Evolutionary conservation across 1,140 invertebrate species (phyloP).

Genomic region (Semibalanus balanoides): DNA sequence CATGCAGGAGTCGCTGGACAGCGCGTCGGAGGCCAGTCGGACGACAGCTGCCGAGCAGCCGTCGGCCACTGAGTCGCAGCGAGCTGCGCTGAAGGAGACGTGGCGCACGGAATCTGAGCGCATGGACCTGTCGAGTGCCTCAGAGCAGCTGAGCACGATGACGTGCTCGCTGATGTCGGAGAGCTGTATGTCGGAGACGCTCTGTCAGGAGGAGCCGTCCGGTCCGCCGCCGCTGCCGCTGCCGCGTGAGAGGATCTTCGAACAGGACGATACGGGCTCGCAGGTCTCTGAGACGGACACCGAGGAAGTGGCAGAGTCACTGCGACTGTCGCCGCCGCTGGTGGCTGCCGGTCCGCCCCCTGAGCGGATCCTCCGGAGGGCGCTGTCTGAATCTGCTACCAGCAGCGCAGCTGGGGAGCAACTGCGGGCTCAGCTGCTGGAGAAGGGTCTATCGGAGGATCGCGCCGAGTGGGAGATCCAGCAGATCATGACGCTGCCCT

Average conservation of each 20-base stretch:
- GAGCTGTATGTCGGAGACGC: background rate
- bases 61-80: slow-evolving; percentile 1
- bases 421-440: background rate
- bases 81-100: background rate
- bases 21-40: background rate
- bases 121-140: background rate
- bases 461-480: background rate
- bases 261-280: background rate
- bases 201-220: background rate
- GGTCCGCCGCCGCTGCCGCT: too few relatives aligned
- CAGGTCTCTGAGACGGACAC: background rate
- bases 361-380: background rate
- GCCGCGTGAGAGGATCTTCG: background rate
- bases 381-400: background rate
- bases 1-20: slow-evolving; percentile 1
- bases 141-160: slow-evolving; percentile 3
- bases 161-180: background rate
- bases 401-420: background rate
- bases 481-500: background rate
- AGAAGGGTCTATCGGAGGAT: background rate
- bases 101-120: background rate
- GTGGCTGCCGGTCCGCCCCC: too few relatives aligned
- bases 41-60: background rate
- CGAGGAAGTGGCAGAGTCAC: background rate
- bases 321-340: too few relatives aligned